Evolutionary conservation across 2,888 invertebrate species (phyloP), one percentile per base, ranked within the genome.

Genomic region (Oscheius sp.): DNA sequence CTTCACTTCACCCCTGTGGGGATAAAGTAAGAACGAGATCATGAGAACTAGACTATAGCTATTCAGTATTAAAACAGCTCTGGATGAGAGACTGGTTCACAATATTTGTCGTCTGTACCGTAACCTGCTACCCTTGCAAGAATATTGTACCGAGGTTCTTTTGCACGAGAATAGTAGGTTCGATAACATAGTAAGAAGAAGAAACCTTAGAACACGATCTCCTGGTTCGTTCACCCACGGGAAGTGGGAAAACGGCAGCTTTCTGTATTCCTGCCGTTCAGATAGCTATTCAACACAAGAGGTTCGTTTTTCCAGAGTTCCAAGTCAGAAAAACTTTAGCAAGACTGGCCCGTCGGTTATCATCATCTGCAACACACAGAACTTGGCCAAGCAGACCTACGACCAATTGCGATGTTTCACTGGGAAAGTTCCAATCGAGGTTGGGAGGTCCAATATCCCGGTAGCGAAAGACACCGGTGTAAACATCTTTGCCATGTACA

Each of bases 161-260:
- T 11, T 66, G 21, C 50, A 66, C 47, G 3, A 47, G 35, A 53
- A 66, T 13, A 66, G 66, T 66, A 10, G 51, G 66, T 35, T 9
- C 21, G 5, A 10, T 21, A 29, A 11, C 29, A n/a, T 32, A 5
- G n/a, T 4, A 35, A 10, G 10, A 21, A 55, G 11, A 2, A 4
- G 51, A 9, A 1, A 5, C 10, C n/a, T 37, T 33, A 70, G 55
- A 37, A 5, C n/a, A 42, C 42, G 42, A 32, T 48, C 47, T 71
- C 1, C 35, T 71, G 7, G 71, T 60, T 5, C 47, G 32, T n/a
- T 42, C 71, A 1, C 71, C 59, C 11, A 71, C 71, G 7, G 71
- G 71, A 32, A 35, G 35, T 50, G 71, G 71, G 7, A 71, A 71
- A 59, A 71, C 71, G 11, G 71, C 71, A 4, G 71, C 71, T 9